Conservation (phyloP, 2,888 invertebrate species). For the Drosophila robusta region DNA sequence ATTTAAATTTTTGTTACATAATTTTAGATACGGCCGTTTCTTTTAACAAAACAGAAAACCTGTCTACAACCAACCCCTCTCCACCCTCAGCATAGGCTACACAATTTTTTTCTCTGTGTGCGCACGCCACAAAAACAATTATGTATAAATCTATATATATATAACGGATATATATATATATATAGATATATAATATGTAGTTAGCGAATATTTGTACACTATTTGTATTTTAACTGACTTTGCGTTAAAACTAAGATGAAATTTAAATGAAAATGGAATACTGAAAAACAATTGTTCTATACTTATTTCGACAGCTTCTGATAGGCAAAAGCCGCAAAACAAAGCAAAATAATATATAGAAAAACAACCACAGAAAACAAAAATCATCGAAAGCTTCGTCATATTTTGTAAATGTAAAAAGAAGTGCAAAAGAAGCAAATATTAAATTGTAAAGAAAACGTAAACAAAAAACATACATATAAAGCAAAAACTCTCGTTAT, state of each 20-base stretch:
- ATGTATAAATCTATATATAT: constrained; percentile 14
- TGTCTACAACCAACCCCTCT: background rate
- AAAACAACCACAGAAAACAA: constrained; percentile 7
- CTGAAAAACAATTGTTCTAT: constrained; percentile 24
- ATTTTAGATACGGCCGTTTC: constrained; percentile 49
- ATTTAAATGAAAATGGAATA: constrained; percentile 14
- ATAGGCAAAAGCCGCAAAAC: constrained; percentile 14
- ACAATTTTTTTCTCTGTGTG: constrained; percentile 32
- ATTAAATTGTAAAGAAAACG: constrained; percentile 31
- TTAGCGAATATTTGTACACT: constrained; percentile 75
- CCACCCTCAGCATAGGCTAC: constrained; percentile 38
- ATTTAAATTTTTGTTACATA: constrained; percentile 59
- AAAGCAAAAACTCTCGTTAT: constrained; percentile 72
- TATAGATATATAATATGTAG: constrained; percentile 47
- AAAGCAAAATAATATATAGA: constrained; percentile 1
- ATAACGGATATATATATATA: constrained; percentile 22
- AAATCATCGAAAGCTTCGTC: constrained; percentile 54
- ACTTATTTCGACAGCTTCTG: constrained; percentile 15
- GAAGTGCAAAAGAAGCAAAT: constrained; percentile 36
- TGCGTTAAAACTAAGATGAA: constrained; percentile 23
- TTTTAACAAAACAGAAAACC: constrained; percentile 10
- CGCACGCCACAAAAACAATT: constrained; percentile 34
- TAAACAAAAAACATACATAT: constrained; percentile 21
- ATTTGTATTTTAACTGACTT: constrained; percentile 66
- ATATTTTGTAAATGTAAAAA: constrained; percentile 55